Conservation (phyloP, 2,888 invertebrate genomes). For the Pheosia gnoma region DNA sequence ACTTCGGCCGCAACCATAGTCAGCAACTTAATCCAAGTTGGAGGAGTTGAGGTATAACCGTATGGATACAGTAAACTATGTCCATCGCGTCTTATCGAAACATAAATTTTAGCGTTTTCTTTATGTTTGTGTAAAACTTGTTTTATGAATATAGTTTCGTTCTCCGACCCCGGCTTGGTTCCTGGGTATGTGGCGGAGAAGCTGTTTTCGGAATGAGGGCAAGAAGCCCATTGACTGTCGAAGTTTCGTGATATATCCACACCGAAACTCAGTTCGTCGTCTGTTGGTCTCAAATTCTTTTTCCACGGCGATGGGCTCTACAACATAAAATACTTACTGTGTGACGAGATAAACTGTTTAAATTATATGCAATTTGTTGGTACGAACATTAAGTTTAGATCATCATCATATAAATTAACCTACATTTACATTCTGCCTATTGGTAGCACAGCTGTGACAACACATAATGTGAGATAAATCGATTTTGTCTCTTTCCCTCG, state of each 20-base stretch:
- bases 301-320: conserved; percentile 55
- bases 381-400: too few relatives aligned
- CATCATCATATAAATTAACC: too few relatives aligned
- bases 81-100: conserved; percentile 89
- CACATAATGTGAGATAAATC: too few relatives aligned
- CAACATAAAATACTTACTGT: conserved; percentile 7
- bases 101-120: conserved; percentile 83
- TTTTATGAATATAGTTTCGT: conserved; percentile 85
- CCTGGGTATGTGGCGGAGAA: conserved; percentile 82
- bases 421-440: too few relatives aligned
- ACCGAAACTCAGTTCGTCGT: conserved; percentile 50
- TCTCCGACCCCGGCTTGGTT: conserved; percentile 83
- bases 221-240: conserved; percentile 59
- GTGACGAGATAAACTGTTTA: too few relatives aligned
- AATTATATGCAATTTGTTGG: too few relatives aligned
- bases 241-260: conserved; percentile 73
- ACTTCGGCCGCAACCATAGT: conserved; percentile 54
- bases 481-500: too few relatives aligned
- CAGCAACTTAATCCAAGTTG: conserved; percentile 26
- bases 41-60: conserved; percentile 68
- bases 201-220: conserved; percentile 41
- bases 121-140: conserved; percentile 79
- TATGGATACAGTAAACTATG: conserved; percentile 86
- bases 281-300: conserved; percentile 57
- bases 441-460: too few relatives aligned